A percentile compares a stretch with the other conserved stretches of the same genome.
Conservation (phyloP, 2,797 vertebrate species). For the Urophycis tenuis region DNA sequence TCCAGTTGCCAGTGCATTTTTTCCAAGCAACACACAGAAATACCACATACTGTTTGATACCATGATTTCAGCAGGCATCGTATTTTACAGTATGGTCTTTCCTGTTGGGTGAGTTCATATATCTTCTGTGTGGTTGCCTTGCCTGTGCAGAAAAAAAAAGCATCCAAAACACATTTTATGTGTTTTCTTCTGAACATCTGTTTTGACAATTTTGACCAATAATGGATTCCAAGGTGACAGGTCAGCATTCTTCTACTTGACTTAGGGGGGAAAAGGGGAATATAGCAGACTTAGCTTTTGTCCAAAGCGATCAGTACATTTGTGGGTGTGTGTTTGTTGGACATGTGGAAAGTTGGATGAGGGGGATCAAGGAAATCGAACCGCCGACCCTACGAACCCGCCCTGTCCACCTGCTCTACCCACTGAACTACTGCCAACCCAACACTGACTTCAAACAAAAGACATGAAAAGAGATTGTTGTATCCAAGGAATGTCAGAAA, state of each 20-base stretch:
- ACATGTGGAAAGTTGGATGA: no score
- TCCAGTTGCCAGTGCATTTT: not conserved
- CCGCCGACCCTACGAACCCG: no score
- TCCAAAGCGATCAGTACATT: no score
- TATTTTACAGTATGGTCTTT: not conserved
- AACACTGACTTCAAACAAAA: not conserved
- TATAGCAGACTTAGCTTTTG: no score
- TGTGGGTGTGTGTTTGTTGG: no score
- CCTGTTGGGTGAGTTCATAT: not conserved
- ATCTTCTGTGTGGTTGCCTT: not conserved
- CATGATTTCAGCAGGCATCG: not conserved
- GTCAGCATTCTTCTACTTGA: not conserved
- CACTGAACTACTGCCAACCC: no score
- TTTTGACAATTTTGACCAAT: not conserved
- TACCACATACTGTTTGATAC: not conserved
- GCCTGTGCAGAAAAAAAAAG: not conserved
- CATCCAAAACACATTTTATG: not conserved
- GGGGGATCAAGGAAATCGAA: no score
- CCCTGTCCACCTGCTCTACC: no score
- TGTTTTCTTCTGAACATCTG: not conserved
- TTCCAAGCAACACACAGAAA: no score
- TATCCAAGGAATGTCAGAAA: not conserved
- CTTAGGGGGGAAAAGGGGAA: no score
- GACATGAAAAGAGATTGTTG: not conserved
- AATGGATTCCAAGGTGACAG: not conserved